Percentiles rank a stretch among this genome's conserved stretches.
These are phyloP conservation scores for Geotrupes spiniger DNA, from an alignment of 2,888 invertebrate genomes.

Conservation along the genomic window DNA sequence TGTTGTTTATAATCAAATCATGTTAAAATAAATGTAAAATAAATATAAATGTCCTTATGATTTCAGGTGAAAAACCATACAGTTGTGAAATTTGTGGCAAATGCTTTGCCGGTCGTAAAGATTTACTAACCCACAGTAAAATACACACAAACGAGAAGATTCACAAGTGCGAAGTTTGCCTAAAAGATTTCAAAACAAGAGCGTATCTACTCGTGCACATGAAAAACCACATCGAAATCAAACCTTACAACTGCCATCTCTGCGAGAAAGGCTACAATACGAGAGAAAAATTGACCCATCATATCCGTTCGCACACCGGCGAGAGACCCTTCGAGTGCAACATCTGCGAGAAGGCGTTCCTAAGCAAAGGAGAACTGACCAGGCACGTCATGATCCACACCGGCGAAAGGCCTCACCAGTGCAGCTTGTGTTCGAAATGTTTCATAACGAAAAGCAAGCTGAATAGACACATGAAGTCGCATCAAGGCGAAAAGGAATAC, in stretches of 20 bases:
- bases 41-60: no score
- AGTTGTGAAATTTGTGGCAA: slow-evolving; percentile 35
- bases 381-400: slow-evolving; percentile 32
- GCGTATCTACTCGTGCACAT: slow-evolving; percentile 34
- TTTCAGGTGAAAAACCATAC: slow-evolving; percentile 35
- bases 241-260: slow-evolving; percentile 17
- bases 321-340: slow-evolving; percentile 15
- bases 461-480: slow-evolving; percentile 34
- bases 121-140: slow-evolving; percentile 35
- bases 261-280: slow-evolving; percentile 19
- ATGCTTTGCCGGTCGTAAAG: slow-evolving; percentile 34
- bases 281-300: slow-evolving; percentile 14
- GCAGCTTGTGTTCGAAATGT: slow-evolving; percentile 34
- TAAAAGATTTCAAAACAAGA: slow-evolving; percentile 37
- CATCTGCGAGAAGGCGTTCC: slow-evolving; percentile 17
- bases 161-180: slow-evolving; percentile 34
- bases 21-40: no score
- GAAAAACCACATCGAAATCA: slow-evolving; percentile 15
- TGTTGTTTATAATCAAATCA: no score
- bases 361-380: slow-evolving; percentile 25
- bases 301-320: slow-evolving; percentile 18
- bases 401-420: slow-evolving; percentile 33
- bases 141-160: slow-evolving; percentile 36
- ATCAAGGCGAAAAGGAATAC: slow-evolving; percentile 33
- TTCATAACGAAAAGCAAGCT: slow-evolving; percentile 36